Evolutionary conservation across 2,797 vertebrate species (phyloP).

Genomic region (Ara ararauna): DNA sequence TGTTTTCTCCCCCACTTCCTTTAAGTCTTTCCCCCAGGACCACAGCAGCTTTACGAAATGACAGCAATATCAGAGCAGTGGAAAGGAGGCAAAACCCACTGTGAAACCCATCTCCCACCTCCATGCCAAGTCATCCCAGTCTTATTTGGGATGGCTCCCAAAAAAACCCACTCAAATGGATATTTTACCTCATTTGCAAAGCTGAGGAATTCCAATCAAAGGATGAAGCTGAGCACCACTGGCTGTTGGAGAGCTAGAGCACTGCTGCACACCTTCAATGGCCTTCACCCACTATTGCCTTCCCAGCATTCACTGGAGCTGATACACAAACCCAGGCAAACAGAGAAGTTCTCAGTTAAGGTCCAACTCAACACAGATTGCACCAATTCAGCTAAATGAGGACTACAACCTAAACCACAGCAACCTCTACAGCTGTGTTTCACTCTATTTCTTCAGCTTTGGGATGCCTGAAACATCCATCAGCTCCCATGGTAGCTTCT

Average conservation of each 20-base stretch:
- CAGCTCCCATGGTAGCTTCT: not conserved
- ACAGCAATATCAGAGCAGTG: not conserved
- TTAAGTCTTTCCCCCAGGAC: not conserved
- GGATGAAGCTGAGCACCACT: accelerated
- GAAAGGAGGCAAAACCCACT: not conserved
- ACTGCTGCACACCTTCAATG: not conserved
- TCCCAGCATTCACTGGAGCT: not conserved
- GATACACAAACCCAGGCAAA: not conserved
- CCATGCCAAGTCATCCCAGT: not conserved
- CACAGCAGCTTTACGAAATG: not conserved
- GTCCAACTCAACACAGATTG: not conserved
- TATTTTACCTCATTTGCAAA: not conserved
- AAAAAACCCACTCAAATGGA: not conserved
- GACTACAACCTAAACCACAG: not conserved
- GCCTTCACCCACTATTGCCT: not conserved
- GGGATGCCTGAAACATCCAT: not conserved
- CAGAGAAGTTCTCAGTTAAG: not conserved
- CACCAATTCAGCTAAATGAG: not conserved
- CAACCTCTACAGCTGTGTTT: not conserved
- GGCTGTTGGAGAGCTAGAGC: not conserved
- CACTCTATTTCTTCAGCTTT: not conserved
- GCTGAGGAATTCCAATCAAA: not conserved
- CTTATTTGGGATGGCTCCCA: not conserved
- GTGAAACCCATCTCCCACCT: not conserved
- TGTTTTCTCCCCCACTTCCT: not conserved